A percentile compares a stretch with the other conserved stretches of the same genome.
Evolutionary conservation across 1,140 invertebrate species (phyloP).

Genomic region (Bombus pyrosoma): DNA sequence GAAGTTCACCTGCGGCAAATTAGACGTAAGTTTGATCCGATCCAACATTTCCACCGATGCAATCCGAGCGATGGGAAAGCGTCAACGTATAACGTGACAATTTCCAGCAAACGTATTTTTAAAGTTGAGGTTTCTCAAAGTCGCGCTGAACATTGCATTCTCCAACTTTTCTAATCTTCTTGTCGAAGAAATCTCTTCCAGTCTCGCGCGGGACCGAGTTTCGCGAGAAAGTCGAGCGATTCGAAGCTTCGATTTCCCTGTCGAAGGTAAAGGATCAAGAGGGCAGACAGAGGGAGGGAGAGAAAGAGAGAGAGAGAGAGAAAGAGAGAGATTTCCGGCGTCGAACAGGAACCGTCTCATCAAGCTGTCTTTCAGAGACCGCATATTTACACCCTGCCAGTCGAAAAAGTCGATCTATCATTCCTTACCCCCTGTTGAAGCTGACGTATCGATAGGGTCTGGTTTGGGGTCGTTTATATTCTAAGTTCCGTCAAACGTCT

Average conservation of each 20-base stretch:
- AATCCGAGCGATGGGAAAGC: accelerated
- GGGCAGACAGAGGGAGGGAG: not conserved
- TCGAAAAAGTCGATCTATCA: slow-evolving; percentile 72
- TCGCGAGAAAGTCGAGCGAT: not conserved
- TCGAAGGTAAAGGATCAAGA: not conserved
- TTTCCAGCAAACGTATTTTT: no score
- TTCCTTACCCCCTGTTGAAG: slow-evolving; percentile 62
- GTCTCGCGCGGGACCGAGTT: not conserved
- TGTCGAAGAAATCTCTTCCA: not conserved
- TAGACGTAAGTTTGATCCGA: not conserved
- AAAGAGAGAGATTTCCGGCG: not conserved
- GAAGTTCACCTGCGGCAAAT: slow-evolving; percentile 89
- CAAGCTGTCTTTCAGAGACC: slow-evolving; percentile 44
- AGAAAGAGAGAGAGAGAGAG: not conserved
- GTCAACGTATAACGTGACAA: no score
- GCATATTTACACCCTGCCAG: slow-evolving; percentile 61
- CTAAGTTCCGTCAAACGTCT: slow-evolving; percentile 69
- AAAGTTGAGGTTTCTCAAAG: no score
- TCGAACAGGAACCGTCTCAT: slow-evolving; percentile 34
- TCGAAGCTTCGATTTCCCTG: not conserved
- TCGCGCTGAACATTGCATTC: not conserved
- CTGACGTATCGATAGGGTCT: slow-evolving; percentile 62
- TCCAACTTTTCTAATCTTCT: not conserved
- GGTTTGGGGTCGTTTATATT: slow-evolving; percentile 70
- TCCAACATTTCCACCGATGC: no score